phyloP scores from a whole-genome alignment of 2,113 vertebrate species.

The Motacilla alba region DNA sequence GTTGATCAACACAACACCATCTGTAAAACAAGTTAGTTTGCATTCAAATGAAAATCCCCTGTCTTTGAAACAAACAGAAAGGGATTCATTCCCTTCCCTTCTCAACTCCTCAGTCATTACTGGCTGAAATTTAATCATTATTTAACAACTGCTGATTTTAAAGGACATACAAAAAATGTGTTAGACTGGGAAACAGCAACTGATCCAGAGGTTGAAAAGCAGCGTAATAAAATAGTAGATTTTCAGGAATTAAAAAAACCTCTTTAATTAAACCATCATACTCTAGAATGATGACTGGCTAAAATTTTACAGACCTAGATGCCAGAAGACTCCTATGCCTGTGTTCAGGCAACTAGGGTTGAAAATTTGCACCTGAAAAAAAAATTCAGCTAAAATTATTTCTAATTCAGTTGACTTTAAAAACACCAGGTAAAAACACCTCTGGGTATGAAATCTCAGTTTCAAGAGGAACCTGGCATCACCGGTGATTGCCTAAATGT shows the following conservation, averaged over 20 bases:
- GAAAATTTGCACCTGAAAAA: constrained; percentile 54
- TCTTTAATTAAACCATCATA: background rate
- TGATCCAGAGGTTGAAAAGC: constrained; percentile 64
- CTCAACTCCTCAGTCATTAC: background rate
- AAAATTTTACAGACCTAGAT: constrained; percentile 66
- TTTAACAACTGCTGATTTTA: constrained; percentile 21
- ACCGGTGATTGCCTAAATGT: constrained; percentile 63
- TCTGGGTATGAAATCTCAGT: constrained; percentile 53
- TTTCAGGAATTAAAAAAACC: constrained; percentile 40
- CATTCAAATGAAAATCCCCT: background rate
- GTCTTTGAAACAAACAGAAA: background rate
- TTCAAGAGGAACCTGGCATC: constrained; percentile 70
- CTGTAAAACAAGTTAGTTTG: background rate
- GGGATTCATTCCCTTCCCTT: background rate
- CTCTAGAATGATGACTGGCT: constrained; percentile 42
- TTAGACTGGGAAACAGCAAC: constrained; percentile 66
- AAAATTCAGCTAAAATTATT: constrained; percentile 58
- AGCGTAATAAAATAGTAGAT: constrained; percentile 61
- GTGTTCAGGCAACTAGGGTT: constrained; percentile 2
- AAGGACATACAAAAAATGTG: constrained; percentile 9
- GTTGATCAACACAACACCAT: background rate
- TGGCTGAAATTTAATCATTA: constrained; percentile 16
- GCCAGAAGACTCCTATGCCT: background rate
- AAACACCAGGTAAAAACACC: constrained; percentile 63
- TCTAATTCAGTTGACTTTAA: constrained; percentile 51